These are phyloP conservation scores for Esox masquinongy DNA, from an alignment of 2,797 vertebrate species.

Conservation along the genomic window DNA sequence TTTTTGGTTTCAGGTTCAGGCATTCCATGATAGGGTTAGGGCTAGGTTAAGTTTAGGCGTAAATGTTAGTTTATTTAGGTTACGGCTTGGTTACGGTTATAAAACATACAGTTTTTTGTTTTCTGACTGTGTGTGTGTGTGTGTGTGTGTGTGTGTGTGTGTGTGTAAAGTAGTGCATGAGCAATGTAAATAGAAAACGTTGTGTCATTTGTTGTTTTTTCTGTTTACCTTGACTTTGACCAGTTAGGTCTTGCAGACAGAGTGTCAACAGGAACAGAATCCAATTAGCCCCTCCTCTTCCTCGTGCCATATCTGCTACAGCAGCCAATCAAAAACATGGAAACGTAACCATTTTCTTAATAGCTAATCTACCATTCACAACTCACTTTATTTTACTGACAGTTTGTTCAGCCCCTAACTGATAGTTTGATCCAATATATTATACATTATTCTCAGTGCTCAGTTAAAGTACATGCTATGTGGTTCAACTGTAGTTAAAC, in stretches of 20 bases:
- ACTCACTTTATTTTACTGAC: neutral
- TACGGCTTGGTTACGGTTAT: no score
- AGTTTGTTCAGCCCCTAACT: neutral
- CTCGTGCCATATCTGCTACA: neutral
- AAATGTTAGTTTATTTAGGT: no score
- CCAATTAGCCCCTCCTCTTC: neutral
- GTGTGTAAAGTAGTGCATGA: neutral
- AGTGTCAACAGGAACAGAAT: neutral
- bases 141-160: no score
- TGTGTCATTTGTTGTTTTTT: conserved; percentile 39
- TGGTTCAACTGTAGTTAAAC: neutral
- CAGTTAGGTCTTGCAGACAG: neutral
- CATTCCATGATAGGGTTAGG: neutral
- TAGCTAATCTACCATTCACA: neutral
- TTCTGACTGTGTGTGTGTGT: no score
- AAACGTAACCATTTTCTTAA: neutral
- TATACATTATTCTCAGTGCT: no score
- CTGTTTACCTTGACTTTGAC: neutral
- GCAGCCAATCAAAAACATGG: neutral
- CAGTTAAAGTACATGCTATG: neutral
- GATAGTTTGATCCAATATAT: neutral
- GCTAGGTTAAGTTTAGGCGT: no score
- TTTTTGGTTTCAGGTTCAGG: neutral
- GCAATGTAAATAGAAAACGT: neutral
- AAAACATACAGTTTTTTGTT: no score